These are phyloP conservation scores for Ammodytes dubius DNA, from an alignment of 2,113 vertebrate genomes.

Conservation along the genomic window DNA sequence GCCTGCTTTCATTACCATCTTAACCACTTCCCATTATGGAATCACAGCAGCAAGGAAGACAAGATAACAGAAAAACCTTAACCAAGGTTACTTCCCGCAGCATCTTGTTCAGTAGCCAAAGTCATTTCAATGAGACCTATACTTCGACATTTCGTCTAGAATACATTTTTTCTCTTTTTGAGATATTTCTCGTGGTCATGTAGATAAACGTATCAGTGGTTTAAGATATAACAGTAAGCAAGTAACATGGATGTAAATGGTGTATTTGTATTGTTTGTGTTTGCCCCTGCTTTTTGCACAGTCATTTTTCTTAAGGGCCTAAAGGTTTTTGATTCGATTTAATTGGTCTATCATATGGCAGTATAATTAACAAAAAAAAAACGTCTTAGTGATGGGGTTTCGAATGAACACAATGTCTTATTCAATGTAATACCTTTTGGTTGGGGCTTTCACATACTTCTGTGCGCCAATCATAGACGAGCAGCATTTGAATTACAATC, in stretches of 20 bases:
- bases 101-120: slow-evolving; percentile 9
- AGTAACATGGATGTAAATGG: neutral
- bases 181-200: neutral
- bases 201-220: neutral
- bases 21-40: slow-evolving; percentile 41
- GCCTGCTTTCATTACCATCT: slow-evolving; percentile 55
- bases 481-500: neutral
- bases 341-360: neutral
- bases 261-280: neutral
- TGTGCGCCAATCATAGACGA: neutral
- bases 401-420: no score
- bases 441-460: neutral
- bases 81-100: slow-evolving; percentile 19
- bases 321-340: neutral
- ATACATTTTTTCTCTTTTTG: neutral
- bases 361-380: neutral
- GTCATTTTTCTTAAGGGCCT: no score
- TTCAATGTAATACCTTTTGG: no score
- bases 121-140: neutral
- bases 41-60: slow-evolving; percentile 30
- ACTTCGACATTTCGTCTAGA: neutral
- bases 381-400: no score
- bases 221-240: neutral
- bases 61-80: slow-evolving; percentile 33
- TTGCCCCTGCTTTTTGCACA: neutral